A percentile compares a stretch with the other conserved stretches of the same genome.
Conservation (phyloP, 2,113 vertebrate species). For the Menura novaehollandiae region DNA sequence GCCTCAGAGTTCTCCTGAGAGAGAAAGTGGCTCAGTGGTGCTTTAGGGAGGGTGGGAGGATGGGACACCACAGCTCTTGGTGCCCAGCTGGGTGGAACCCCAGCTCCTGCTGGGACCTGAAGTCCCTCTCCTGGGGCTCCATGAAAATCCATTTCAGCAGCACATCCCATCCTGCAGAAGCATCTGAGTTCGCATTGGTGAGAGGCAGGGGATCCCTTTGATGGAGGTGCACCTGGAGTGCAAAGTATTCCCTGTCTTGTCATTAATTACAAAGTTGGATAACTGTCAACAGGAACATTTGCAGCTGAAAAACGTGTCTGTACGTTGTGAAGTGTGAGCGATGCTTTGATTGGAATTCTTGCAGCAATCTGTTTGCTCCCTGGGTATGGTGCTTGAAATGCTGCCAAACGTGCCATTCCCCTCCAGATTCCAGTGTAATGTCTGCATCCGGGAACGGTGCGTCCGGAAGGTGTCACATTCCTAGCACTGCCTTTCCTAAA, state of each 20-base stretch:
- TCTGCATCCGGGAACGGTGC: rapidly evolving
- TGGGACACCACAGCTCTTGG: rapidly evolving
- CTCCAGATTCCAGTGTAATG: rapidly evolving
- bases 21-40: not conserved
- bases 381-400: rapidly evolving
- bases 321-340: not conserved
- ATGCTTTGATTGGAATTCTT: not conserved
- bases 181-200: rapidly evolving
- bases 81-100: not conserved
- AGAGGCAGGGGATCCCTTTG: not conserved
- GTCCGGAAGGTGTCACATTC: not conserved
- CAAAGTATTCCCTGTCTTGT: not conserved
- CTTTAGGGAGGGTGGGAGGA: not conserved
- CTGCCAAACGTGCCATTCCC: not conserved
- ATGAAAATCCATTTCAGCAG: not conserved
- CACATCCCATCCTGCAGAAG: not conserved
- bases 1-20: not conserved
- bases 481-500: not conserved
- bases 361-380: not conserved
- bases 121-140: not conserved
- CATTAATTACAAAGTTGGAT: not conserved
- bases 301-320: not conserved
- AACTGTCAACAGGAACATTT: not conserved
- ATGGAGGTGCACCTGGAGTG: not conserved
- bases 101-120: rapidly evolving